phyloP scores from a whole-genome alignment of 2,888 invertebrate genomes.

The Ramazzottius varieornatus region DNA sequence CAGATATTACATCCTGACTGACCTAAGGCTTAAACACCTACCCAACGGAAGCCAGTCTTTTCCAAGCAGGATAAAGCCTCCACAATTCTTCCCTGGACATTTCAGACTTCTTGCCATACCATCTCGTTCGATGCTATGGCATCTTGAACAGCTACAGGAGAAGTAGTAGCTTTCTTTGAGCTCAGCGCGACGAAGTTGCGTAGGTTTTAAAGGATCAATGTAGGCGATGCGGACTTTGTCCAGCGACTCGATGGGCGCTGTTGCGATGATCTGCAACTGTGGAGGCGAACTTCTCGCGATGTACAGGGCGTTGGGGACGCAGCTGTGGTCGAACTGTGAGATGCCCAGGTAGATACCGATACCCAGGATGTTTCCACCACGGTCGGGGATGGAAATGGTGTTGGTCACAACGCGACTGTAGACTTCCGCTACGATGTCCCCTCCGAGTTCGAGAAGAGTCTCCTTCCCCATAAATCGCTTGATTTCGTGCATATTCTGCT shows the following conservation, averaged over 20 bases:
- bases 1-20: no score
- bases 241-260: not conserved
- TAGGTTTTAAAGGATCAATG: not conserved
- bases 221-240: not conserved
- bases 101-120: not conserved
- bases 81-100: not conserved
- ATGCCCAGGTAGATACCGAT: constrained; percentile 11
- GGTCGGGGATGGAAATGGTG: not conserved
- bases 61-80: not conserved
- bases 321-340: constrained; percentile 11
- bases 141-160: not conserved
- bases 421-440: not conserved
- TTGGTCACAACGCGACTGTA: constrained; percentile 1
- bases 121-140: not conserved
- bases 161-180: not conserved
- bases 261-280: not conserved
- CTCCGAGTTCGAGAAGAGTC: not conserved
- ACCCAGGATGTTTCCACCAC: constrained; percentile 7
- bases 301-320: constrained; percentile 10
- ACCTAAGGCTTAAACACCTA: no score
- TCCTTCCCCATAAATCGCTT: not conserved
- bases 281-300: constrained; percentile 7
- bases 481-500: not conserved
- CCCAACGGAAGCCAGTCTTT: not conserved
- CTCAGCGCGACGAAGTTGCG: not conserved